Conservation (phyloP, 1,140 invertebrate species). For the Eurosta solidaginis region DNA sequence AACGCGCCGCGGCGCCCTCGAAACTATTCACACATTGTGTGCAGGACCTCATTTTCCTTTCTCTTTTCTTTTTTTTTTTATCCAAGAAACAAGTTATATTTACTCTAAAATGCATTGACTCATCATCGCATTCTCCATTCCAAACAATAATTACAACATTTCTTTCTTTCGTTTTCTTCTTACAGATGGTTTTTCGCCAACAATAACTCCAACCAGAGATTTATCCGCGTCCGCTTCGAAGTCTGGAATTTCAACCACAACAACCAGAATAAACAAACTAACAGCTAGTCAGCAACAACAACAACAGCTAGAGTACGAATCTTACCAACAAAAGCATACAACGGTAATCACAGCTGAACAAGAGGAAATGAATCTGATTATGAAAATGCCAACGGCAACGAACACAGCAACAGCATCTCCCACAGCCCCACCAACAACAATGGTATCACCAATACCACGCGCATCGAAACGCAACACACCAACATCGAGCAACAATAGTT, state of each 20-base stretch:
- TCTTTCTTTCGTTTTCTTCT: not conserved
- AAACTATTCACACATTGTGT: too few species aligned
- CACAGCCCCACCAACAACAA: not conserved
- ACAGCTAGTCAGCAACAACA: conserved; percentile 34
- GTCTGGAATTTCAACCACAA: conserved; percentile 25
- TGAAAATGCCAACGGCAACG: conserved; percentile 13
- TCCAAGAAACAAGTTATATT: not conserved
- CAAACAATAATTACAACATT: not conserved
- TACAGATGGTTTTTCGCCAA: conserved; percentile 19
- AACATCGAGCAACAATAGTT: conserved; percentile 34
- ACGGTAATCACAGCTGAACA: conserved; percentile 6
- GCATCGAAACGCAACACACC: conserved; percentile 1
- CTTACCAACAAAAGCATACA: not conserved
- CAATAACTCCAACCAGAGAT: not conserved
- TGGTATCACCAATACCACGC: conserved; percentile 2
- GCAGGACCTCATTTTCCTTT: too few species aligned
- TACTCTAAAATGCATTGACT: not conserved
- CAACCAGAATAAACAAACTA: conserved; percentile 39
- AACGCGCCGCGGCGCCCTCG: too few species aligned
- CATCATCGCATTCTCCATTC: too few species aligned
- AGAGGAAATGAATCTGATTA: not conserved
- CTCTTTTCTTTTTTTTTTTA: not conserved
- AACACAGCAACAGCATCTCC: not conserved
- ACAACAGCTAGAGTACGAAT: not conserved
- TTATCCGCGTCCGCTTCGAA: not conserved